Evolutionary conservation across 2,888 invertebrate genomes (phyloP).

Genomic region (Thymelicus lineola): DNA sequence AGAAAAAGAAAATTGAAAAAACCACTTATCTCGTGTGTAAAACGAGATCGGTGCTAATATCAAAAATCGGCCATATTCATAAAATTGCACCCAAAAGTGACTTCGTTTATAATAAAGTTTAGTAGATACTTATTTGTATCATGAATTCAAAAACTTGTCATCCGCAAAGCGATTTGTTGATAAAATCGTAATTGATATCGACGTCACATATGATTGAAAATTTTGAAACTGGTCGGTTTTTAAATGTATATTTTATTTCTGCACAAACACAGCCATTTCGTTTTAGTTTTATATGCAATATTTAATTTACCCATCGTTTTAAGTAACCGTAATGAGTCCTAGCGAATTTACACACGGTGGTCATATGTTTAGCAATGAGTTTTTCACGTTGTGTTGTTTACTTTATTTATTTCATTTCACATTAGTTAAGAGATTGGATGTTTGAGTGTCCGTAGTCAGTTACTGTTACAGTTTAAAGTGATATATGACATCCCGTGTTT

Average conservation of each 20-base stretch:
- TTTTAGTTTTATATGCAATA: slow-evolving; percentile 50
- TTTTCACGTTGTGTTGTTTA: slow-evolving; percentile 79
- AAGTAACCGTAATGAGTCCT: slow-evolving; percentile 70
- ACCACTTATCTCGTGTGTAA: neutral
- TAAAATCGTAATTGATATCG: neutral
- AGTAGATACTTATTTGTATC: too few species aligned
- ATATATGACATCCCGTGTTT: slow-evolving; percentile 86
- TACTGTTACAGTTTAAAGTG: slow-evolving; percentile 79
- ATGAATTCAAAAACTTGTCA: too few species aligned
- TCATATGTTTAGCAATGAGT: slow-evolving; percentile 81
- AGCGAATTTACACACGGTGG: slow-evolving; percentile 85
- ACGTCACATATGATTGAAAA: neutral
- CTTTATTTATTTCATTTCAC: slow-evolving; percentile 76
- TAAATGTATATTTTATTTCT: slow-evolving; percentile 7
- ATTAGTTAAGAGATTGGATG: slow-evolving; percentile 78
- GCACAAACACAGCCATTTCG: slow-evolving; percentile 54
- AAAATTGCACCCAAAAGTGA: neutral
- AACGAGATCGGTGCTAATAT: neutral
- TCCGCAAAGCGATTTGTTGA: too few species aligned
- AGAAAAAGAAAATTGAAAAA: neutral
- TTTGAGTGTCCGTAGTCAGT: slow-evolving; percentile 82
- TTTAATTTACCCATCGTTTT: slow-evolving; percentile 55
- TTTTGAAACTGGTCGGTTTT: slow-evolving; percentile 27
- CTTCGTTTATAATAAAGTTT: neutral
- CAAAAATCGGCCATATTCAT: slow-evolving; percentile 14